These are phyloP conservation scores for Parazoanthus swiftii DNA, from an alignment of 92 coral and sea anemone genomes.

Conservation along the genomic window DNA sequence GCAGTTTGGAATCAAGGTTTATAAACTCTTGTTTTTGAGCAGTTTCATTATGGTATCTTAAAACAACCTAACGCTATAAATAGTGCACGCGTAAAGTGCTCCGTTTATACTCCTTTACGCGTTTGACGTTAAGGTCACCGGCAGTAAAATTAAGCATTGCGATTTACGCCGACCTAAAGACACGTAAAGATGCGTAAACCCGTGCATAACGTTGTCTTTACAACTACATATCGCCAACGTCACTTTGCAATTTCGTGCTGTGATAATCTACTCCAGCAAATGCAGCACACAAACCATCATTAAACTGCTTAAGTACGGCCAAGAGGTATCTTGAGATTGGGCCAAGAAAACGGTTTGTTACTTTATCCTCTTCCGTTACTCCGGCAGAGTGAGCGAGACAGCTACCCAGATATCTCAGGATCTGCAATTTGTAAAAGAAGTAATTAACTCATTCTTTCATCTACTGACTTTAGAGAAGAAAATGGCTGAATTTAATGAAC, in stretches of 20 bases:
- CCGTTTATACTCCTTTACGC: no score
- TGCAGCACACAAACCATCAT: slow-evolving; percentile 2
- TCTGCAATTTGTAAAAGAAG: slow-evolving; percentile 48
- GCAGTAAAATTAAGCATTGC: no score
- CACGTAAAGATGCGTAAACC: no score
- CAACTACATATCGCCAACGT: no score
- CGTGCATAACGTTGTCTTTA: no score
- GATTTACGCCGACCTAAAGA: no score
- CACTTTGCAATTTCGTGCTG: no score
- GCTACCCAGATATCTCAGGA: slow-evolving; percentile 69
- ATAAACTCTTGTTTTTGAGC: no score
- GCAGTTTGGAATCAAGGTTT: not conserved
- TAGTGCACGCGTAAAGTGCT: no score
- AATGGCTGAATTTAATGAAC: not conserved
- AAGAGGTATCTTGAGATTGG: slow-evolving; percentile 69
- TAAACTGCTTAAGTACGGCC: slow-evolving; percentile 23
- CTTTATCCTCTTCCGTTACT: slow-evolving; percentile 80
- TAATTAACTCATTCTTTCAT: not conserved
- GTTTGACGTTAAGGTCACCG: no score
- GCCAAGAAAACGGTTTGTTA: slow-evolving; percentile 70
- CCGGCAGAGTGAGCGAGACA: slow-evolving; percentile 89
- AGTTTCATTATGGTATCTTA: not conserved
- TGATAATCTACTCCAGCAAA: not conserved
- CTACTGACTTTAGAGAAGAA: not conserved
- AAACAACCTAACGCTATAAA: not conserved